Conservation (phyloP, 2,797 vertebrate species). For the Enteromius viviparus region DNA sequence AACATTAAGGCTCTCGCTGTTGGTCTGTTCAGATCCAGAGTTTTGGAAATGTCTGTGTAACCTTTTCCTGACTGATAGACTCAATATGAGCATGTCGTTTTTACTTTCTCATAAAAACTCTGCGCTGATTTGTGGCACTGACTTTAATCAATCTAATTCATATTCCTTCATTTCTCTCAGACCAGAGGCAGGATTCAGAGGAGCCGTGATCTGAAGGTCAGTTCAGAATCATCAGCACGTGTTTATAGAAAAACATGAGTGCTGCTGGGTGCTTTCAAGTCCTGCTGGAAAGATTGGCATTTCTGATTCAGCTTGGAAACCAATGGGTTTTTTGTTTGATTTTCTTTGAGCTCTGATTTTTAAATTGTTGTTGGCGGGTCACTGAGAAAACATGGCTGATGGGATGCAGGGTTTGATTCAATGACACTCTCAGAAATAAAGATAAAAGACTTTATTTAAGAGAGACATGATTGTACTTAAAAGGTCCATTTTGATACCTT, state of each 20-base stretch:
- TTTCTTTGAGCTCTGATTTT: background rate
- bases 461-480: too few relatives aligned
- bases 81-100: background rate
- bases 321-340: background rate
- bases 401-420: background rate
- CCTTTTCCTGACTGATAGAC: conserved; percentile 32
- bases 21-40: conserved; percentile 19
- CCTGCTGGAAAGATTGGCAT: background rate
- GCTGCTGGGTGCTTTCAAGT: background rate
- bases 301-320: background rate
- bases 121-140: background rate
- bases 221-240: background rate
- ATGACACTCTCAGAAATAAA: too few relatives aligned
- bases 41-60: conserved; percentile 27
- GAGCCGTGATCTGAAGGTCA: background rate
- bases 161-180: background rate
- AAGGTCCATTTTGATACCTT: too few relatives aligned
- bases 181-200: background rate
- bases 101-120: background rate
- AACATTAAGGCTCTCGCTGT: conserved; percentile 6
- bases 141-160: conserved; percentile 9
- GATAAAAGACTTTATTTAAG: too few relatives aligned
- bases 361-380: background rate
- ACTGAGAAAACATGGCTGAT: background rate
- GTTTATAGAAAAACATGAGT: background rate